Evolutionary conservation across 2,113 vertebrate species (phyloP), one percentile per base, ranked within the genome.

Genomic region (Cairina moschata): DNA sequence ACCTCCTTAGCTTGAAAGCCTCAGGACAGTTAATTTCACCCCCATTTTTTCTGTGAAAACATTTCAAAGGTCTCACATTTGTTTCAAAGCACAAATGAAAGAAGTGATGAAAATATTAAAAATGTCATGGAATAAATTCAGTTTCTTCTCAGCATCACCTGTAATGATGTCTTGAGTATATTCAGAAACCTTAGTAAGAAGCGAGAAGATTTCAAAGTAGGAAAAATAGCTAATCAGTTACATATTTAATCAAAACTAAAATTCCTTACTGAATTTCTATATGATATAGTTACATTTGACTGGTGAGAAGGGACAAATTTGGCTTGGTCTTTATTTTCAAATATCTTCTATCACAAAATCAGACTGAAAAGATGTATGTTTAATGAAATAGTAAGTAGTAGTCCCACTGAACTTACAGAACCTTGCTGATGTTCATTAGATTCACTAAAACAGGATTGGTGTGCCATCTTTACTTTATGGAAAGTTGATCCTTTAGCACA

Each of bases 401-500:
- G 86, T 75, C 93, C 65, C 73, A 76, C 55, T 14, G 6, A 65
- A 54, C 65, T 91, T 80, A 54, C 16, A 46, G 40, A 55, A 60
- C 13, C 29, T 95, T 90, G 28, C 60, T 85, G n/a, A 32, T 92
- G 65, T 73, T 90, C 31, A 40, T 13, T 60, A 44, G 26, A 77
- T 87, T 96, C 76, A 83, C 42, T 18, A 75, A 83, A 55, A 38
- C 58, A 40, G 46, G 52, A 87, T 92, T 96, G n/a, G 82, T 97
- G 96, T 97, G 92, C 82, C 80, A 55, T 86, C 80, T 87, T 88
- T 91, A 75, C 38, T 83, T 94, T 95, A 90, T 25, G 79, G 59
- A 96, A 95, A 95, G 81, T 48, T 96, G 95, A 97, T 97, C 94
- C 73, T 97, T 91, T 69, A 42, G 6, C 12, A 9, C 62, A 65